Conservation (phyloP, 2,888 invertebrate species). For the Acanthosoma haemorrhoidale region DNA sequence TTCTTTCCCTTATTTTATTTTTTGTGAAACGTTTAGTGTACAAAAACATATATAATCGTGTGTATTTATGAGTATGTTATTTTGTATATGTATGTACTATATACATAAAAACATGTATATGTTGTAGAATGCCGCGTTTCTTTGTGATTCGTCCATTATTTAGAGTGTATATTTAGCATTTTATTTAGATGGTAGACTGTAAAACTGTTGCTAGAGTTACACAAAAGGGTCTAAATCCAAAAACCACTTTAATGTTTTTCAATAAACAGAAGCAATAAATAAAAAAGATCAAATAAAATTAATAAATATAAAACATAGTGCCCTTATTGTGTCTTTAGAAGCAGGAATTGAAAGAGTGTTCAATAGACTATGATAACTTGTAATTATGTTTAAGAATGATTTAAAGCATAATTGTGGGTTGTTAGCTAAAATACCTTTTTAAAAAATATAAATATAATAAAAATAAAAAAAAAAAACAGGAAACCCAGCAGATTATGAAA, state of each 20-base stretch:
- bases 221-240: too few species aligned
- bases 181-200: neutral
- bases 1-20: neutral
- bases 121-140: neutral
- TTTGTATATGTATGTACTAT: neutral
- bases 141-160: slow-evolving; percentile 11
- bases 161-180: neutral
- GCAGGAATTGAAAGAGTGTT: neutral
- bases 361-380: neutral
- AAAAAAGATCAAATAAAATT: neutral
- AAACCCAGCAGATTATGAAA: neutral
- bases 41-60: slow-evolving; percentile 14
- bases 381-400: neutral
- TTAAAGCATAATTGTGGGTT: neutral
- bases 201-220: too few species aligned
- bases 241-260: too few species aligned
- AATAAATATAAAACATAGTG: neutral
- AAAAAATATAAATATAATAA: neutral
- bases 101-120: neutral
- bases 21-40: slow-evolving; percentile 11
- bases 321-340: neutral
- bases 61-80: slow-evolving; percentile 12
- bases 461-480: neutral
- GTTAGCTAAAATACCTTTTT: neutral
- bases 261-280: too few species aligned